These are phyloP conservation scores for Cheilosia impressa DNA, from an alignment of 2,888 invertebrate genomes.

Conservation along the genomic window DNA sequence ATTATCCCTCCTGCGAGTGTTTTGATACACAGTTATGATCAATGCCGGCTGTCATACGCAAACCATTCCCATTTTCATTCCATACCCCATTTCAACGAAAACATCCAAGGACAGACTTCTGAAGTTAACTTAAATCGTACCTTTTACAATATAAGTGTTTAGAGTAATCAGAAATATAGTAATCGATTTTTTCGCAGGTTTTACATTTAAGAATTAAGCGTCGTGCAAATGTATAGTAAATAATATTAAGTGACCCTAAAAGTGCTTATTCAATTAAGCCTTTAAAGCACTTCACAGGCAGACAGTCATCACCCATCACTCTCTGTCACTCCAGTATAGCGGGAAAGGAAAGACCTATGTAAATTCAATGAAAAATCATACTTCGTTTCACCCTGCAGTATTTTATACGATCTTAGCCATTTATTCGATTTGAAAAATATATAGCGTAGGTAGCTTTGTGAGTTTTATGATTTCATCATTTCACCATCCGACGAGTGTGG, in stretches of 20 bases:
- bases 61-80: neutral
- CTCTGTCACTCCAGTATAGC: constrained; percentile 10
- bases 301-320: constrained; percentile 6
- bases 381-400: constrained; percentile 10
- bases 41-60: neutral
- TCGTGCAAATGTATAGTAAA: constrained; percentile 1
- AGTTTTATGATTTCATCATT: constrained; percentile 38
- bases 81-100: constrained; percentile 19
- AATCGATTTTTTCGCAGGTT: too few relatives aligned
- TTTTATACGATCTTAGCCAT: constrained; percentile 8
- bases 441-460: constrained; percentile 33
- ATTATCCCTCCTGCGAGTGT: constrained; percentile 49
- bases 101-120: neutral
- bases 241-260: neutral
- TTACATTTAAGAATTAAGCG: too few relatives aligned
- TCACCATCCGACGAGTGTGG: constrained; percentile 12
- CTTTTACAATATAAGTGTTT: neutral
- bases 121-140: constrained; percentile 31
- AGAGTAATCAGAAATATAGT: too few relatives aligned
- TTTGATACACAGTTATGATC: constrained; percentile 45
- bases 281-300: constrained; percentile 3
- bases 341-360: constrained; percentile 15
- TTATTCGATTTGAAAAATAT: constrained; percentile 51
- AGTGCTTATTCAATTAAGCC: neutral
- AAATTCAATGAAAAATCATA: constrained; percentile 53